A percentile compares a stretch with the other conserved stretches of the same genome.
Conservation (phyloP, 1,140 invertebrate genomes). For the Chironomus tepperi region DNA sequence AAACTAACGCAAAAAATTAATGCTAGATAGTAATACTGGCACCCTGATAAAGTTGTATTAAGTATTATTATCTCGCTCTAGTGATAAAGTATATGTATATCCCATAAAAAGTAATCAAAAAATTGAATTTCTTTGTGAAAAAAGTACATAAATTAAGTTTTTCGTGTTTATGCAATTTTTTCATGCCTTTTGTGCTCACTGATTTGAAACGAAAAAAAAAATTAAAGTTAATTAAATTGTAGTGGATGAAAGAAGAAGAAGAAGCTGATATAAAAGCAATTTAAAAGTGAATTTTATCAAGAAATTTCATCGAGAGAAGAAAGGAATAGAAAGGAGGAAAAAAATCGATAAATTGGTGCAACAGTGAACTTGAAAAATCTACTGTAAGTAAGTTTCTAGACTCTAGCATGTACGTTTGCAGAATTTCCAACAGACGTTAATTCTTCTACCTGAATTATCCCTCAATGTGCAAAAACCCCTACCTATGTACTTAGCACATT, state of each 20-base stretch:
- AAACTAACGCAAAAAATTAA: neutral
- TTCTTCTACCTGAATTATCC: no score
- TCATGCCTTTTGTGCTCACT: neutral
- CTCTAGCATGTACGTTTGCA: no score
- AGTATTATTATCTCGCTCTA: no score
- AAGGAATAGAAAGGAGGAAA: neutral
- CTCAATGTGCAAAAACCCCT: no score
- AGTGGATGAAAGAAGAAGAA: neutral
- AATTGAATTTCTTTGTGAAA: neutral
- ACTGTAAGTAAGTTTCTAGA: no score
- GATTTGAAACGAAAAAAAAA: constrained; percentile 9
- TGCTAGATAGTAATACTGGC: neutral
- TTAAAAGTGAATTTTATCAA: neutral
- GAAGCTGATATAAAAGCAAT: neutral
- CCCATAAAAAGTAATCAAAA: neutral
- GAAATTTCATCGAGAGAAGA: neutral
- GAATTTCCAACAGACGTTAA: no score
- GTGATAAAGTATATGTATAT: no score
- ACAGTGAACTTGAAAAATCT: neutral
- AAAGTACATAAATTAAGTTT: neutral
- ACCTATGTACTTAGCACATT: no score
- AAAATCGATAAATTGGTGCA: neutral
- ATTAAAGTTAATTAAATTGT: constrained; percentile 1
- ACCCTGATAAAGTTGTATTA: no score
- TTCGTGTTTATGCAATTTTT: constrained; percentile 8